Evolutionary conservation across 2,888 invertebrate species (phyloP).

Genomic region (Ischnura elegans): DNA sequence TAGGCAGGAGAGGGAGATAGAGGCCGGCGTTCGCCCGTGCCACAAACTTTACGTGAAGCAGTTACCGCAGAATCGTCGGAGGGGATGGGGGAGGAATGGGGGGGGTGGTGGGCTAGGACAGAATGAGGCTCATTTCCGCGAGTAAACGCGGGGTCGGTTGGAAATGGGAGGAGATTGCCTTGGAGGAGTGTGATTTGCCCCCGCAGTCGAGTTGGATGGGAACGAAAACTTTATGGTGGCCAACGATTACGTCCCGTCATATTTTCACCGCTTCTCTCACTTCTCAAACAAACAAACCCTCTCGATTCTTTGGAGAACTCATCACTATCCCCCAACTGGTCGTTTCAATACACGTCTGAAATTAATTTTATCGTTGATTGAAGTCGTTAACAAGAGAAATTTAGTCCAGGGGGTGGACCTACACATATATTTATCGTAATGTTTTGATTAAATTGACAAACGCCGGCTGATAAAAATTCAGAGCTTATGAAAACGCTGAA

Average conservation of each 20-base stretch:
- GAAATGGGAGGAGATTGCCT: background rate
- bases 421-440: too few relatives aligned
- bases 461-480: too few relatives aligned
- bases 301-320: background rate
- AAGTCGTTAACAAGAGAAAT: too few relatives aligned
- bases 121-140: constrained; percentile 47
- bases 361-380: too few relatives aligned
- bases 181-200: background rate
- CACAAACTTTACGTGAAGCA: background rate
- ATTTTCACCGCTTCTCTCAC: background rate
- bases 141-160: background rate
- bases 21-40: background rate
- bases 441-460: too few relatives aligned
- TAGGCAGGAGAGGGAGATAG: background rate
- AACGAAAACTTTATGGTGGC: constrained; percentile 53
- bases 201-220: background rate
- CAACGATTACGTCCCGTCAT: background rate
- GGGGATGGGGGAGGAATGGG: background rate
- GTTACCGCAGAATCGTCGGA: too few relatives aligned
- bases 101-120: background rate
- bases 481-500: too few relatives aligned
- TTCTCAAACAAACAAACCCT: background rate
- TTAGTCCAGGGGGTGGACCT: too few relatives aligned
- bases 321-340: background rate
- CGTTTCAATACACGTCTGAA: background rate